Base-by-base conservation (phyloP, 2,797 vertebrate species). In the Oophaga sylvatica region DNA sequence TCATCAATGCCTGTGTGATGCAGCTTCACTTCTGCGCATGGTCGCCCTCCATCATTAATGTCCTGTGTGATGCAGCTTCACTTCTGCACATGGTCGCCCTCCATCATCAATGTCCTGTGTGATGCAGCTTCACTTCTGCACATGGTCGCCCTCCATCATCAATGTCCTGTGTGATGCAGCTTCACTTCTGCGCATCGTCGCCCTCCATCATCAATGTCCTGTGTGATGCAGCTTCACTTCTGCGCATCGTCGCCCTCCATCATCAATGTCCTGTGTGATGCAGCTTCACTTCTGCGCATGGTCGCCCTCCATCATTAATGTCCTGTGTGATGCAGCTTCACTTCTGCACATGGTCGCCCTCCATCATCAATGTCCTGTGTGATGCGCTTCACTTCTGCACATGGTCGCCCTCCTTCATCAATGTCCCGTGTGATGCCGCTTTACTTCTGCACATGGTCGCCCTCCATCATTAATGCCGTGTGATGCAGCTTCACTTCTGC, bases 141-240 rank as follows among this genome's bases (percentile, higher is more conserved):
- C 20, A 62, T 53, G 48, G 29, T 2, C 2, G 20, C 70, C n/a
- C 76, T 84, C 83, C 73, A 63, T 62, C 83, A 76, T 75, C 57
- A 13, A 1, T 5, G 31, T 80, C 60, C 15, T 15, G 19, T 22
- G 59, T n/a, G 10, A 35, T 62, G 22, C 12, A 0, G 10, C 11
- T 80, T 80, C 15, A 80, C 59, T 35, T 13, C 12, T 12, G 35
- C 29, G 5, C 31, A 20, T 63, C 35, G 29, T 2, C 2, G 20
- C 83, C n/a, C 76, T 84, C 83, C 73, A 63, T 62, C 83, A 76
- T 48, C 57, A 13, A 1, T 5, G 31, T 80, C 60, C 15, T 22
- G 19, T 22, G 59, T n/a, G 10, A 35, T 62, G 22, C 12, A 0
- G 10, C 11, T 80, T 80, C n/a, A 80, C 59, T 35, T 13, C 12